Evolutionary conservation across 2,888 invertebrate genomes (phyloP).

Genomic region (Rhagium mordax): DNA sequence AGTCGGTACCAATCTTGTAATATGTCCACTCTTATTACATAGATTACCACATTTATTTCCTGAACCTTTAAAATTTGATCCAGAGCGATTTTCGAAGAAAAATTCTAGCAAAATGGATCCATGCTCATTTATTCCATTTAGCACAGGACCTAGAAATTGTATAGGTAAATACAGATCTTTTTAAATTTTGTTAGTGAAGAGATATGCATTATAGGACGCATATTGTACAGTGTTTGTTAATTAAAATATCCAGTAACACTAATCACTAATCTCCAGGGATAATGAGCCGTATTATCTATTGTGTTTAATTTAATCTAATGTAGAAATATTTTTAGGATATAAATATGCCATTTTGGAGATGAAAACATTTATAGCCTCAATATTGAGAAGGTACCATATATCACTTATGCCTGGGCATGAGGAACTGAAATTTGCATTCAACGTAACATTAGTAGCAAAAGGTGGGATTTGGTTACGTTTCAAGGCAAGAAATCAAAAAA

Average conservation of each 20-base stretch:
- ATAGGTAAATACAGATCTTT: constrained; percentile 66
- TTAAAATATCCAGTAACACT: no score
- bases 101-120: constrained; percentile 72
- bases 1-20: constrained; percentile 72
- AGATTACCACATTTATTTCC: constrained; percentile 73
- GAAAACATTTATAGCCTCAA: constrained; percentile 73
- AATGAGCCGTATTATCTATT: no score
- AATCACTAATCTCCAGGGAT: no score
- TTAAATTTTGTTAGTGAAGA: no score
- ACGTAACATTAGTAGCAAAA: constrained; percentile 73
- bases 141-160: constrained; percentile 75
- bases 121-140: constrained; percentile 75
- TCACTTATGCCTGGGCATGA: constrained; percentile 71
- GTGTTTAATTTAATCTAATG: no score
- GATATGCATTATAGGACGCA: no score
- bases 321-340: constrained; percentile 67
- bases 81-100: constrained; percentile 73
- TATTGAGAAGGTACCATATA: constrained; percentile 72
- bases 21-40: constrained; percentile 74
- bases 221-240: no score
- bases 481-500: background rate
- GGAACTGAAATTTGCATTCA: constrained; percentile 71
- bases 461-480: constrained; percentile 74
- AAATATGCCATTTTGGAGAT: constrained; percentile 76
- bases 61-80: constrained; percentile 74